phyloP scores from a whole-genome alignment of 2,113 vertebrate genomes.

The Amblyopsis rosae region DNA sequence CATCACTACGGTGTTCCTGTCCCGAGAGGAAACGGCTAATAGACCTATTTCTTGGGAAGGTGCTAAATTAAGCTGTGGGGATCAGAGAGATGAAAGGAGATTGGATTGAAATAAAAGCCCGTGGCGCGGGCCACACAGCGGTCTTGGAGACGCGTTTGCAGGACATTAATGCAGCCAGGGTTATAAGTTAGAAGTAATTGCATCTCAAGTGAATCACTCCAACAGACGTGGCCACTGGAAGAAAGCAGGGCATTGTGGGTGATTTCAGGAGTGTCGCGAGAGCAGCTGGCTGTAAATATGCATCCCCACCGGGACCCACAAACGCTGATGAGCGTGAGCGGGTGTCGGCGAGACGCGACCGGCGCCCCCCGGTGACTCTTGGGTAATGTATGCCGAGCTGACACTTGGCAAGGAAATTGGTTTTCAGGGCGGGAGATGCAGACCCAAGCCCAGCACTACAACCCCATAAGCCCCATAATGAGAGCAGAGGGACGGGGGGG shows the following conservation, averaged over 20 bases:
- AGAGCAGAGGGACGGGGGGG: slow-evolving; percentile 37
- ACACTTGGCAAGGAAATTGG: slow-evolving; percentile 54
- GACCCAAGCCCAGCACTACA: slow-evolving; percentile 52
- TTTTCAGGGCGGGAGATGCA: slow-evolving; percentile 41
- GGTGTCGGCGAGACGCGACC: slow-evolving; percentile 26
- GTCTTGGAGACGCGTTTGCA: slow-evolving; percentile 34
- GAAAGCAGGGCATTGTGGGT: slow-evolving; percentile 14
- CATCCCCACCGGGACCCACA: slow-evolving; percentile 12
- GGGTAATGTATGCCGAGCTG: slow-evolving; percentile 48
- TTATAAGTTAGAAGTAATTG: slow-evolving; percentile 60
- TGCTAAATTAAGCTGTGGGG: slow-evolving; percentile 50
- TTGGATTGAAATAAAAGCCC: slow-evolving; percentile 48
- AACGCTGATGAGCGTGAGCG: slow-evolving; percentile 42
- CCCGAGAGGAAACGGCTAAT: slow-evolving; percentile 44
- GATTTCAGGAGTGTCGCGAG: slow-evolving; percentile 18
- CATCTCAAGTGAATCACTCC: slow-evolving; percentile 65
- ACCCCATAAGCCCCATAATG: slow-evolving; percentile 47
- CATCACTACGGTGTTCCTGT: slow-evolving; percentile 44
- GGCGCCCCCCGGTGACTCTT: slow-evolving; percentile 31
- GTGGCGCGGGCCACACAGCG: slow-evolving; percentile 18
- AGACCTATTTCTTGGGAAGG: slow-evolving; percentile 54
- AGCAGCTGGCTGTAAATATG: not conserved
- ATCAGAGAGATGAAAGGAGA: slow-evolving; percentile 63
- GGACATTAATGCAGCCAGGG: slow-evolving; percentile 35
- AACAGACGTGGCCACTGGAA: slow-evolving; percentile 28